phyloP scores from a whole-genome alignment of 2,888 invertebrate genomes.

The Phrixothrix hirtus region DNA sequence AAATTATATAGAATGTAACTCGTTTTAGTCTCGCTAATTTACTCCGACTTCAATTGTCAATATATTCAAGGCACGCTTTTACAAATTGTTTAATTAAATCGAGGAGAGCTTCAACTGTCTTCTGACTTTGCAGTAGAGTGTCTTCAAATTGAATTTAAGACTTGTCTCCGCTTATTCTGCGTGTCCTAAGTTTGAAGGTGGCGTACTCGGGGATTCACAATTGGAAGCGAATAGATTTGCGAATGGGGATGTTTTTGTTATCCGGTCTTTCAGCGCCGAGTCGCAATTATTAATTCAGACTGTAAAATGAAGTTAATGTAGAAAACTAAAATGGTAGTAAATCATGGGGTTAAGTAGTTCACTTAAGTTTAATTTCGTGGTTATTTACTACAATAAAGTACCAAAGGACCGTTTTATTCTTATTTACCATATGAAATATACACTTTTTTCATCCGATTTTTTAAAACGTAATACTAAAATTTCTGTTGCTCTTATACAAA shows the following conservation, averaged over 20 bases:
- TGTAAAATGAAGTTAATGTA: no score
- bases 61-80: constrained; percentile 55
- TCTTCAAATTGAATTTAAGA: constrained; percentile 49
- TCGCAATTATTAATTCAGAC: background rate
- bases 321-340: no score
- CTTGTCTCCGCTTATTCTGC: constrained; percentile 38
- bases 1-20: constrained; percentile 21
- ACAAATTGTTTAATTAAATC: constrained; percentile 57
- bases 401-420: no score
- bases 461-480: no score
- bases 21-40: constrained; percentile 36
- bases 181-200: constrained; percentile 23
- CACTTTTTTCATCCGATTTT: no score
- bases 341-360: background rate
- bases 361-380: constrained; percentile 7
- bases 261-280: constrained; percentile 3
- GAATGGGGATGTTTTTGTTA: constrained; percentile 8
- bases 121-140: constrained; percentile 40
- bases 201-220: constrained; percentile 13
- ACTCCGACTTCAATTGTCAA: constrained; percentile 47
- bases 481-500: background rate
- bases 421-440: no score
- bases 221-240: constrained; percentile 12
- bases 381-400: constrained; percentile 8
- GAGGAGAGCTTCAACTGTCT: constrained; percentile 38